Base-by-base conservation (phyloP, 2,888 invertebrate genomes). In the Oconnorella tubifera region DNA sequence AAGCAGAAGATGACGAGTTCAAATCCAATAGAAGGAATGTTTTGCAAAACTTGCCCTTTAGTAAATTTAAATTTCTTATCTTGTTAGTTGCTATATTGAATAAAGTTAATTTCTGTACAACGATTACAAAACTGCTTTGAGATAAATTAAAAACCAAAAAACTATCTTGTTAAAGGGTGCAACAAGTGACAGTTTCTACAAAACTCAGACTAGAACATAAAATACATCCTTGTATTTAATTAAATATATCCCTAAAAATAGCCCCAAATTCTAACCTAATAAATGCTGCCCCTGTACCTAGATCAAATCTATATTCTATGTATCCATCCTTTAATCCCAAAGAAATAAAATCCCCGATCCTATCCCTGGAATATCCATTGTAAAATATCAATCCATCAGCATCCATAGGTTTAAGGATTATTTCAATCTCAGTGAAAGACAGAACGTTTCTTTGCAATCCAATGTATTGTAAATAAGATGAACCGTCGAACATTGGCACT, bases 401-500 rank as follows among this genome's bases (percentile, higher is more conserved):
- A n/a, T 67, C 70, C 3, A 69, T 71, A 0, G 95, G 91, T 80
- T 94, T 94, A 65, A 96, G 82, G 23, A 91, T 90, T 65, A 95
- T 85, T 85, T 90, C 85, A 75, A 96, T 86, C 82, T 96, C 94
- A 50, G 95, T 86, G 91, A 92, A 96, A 19, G 92, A 91, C 59
- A 92, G 86, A 2, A 91, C 91, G 6, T 89, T 87, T 71, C 90
- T 89, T 0, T 90, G 91, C 49, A 97, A 85, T 2, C 94, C 93
- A 1, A 90, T 88, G 80, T 91, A 89, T 68, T 91, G 88, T 56
- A 97, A 85, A 83, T 92, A 92, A 61, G 95, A 95, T 1, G 94
- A 91, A 0, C 95, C 95, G 83, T 93, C 94, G 84, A 97, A 96
- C 55, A 91, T 87, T 49, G 96, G 95, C 40, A 96, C 92, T 57